Evolutionary conservation across 2,888 invertebrate species (phyloP).

Genomic region (Megastigmus dorsalis): DNA sequence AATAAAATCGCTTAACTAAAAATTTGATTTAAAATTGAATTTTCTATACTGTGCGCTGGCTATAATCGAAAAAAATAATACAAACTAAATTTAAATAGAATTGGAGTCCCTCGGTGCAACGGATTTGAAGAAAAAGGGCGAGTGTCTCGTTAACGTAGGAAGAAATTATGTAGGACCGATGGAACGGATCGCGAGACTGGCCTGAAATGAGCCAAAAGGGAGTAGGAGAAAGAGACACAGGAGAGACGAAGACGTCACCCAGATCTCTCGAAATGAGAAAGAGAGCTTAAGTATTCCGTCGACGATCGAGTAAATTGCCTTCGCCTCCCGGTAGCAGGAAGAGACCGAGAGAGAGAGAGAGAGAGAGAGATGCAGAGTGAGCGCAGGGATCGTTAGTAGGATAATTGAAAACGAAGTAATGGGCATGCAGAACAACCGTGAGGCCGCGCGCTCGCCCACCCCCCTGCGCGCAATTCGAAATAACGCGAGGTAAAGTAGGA

Average conservation of each 20-base stretch:
- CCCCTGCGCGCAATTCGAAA: constrained; percentile 47
- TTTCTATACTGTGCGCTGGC: too few relatives aligned
- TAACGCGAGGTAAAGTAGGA: constrained; percentile 35
- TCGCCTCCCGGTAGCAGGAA: too few relatives aligned
- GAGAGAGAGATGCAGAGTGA: constrained; percentile 47
- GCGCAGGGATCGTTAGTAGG: constrained; percentile 54
- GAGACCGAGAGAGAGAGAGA: too few relatives aligned
- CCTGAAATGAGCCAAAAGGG: neutral
- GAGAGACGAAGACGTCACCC: neutral
- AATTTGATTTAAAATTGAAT: too few relatives aligned
- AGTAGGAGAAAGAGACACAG: constrained; percentile 9
- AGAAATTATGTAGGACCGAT: neutral
- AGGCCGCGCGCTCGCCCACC: too few relatives aligned
- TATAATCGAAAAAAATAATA: too few relatives aligned
- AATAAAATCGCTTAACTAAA: too few relatives aligned
- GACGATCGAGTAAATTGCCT: constrained; percentile 60
- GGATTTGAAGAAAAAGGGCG: neutral
- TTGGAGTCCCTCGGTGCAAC: too few relatives aligned
- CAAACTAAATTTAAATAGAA: too few relatives aligned
- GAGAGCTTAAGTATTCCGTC: constrained; percentile 53
- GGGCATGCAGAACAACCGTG: constrained; percentile 37
- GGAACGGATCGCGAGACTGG: neutral
- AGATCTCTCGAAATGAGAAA: constrained; percentile 41
- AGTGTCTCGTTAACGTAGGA: neutral
- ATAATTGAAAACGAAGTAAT: constrained; percentile 62